A percentile compares a stretch with the other conserved stretches of the same genome.
phyloP scores from a whole-genome alignment of 2,888 invertebrate species.

The Synergus itoensis region DNA sequence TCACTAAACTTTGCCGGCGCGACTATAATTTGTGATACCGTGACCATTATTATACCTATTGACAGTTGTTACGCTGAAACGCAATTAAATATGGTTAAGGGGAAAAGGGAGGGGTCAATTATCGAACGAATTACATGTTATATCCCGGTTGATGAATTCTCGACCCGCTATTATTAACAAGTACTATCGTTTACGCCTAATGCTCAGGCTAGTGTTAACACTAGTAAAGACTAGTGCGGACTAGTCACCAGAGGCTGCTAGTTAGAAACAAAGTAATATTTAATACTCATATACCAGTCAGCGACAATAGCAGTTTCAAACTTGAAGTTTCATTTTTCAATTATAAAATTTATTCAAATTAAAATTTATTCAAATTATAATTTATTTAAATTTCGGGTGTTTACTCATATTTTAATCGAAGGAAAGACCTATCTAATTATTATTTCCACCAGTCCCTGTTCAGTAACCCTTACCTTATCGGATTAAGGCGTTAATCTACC shows the following conservation, averaged over 20 bases:
- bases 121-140: conserved; percentile 41
- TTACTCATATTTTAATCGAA: background rate
- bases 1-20: conserved; percentile 33
- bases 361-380: too few relatives aligned
- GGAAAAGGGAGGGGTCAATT: conserved; percentile 40
- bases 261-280: conserved; percentile 70
- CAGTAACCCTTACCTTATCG: background rate
- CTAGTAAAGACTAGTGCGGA: conserved; percentile 72
- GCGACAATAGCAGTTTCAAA: conserved; percentile 10
- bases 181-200: conserved; percentile 63
- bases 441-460: background rate
- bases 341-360: background rate
- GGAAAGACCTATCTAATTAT: conserved; percentile 1
- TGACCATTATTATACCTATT: conserved; percentile 40
- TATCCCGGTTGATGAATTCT: conserved; percentile 41
- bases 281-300: conserved; percentile 57
- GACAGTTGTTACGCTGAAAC: conserved; percentile 40
- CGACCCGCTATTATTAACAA: conserved; percentile 39
- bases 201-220: conserved; percentile 74
- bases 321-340: background rate
- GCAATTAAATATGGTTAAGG: conserved; percentile 41
- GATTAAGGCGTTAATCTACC: background rate
- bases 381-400: background rate
- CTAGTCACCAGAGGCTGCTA: conserved; percentile 75
- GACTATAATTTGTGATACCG: conserved; percentile 42